These are phyloP conservation scores for Diabrotica undecimpunctata DNA, from an alignment of 1,140 invertebrate species.

Conservation along the genomic window DNA sequence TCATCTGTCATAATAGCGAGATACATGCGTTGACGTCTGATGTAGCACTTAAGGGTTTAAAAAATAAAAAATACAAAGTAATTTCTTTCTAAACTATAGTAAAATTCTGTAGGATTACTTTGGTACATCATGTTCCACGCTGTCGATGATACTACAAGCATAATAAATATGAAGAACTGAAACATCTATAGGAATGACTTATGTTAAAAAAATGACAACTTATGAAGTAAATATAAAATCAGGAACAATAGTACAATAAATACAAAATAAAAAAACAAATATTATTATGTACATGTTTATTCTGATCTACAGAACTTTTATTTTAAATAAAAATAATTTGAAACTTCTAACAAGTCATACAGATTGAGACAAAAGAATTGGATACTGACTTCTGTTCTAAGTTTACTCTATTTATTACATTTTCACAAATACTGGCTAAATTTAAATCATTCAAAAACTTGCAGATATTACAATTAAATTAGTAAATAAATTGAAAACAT, in stretches of 20 bases:
- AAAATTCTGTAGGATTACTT: conserved; percentile 7
- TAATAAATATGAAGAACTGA: conserved; percentile 25
- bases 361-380: conserved; percentile 7
- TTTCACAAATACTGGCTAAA: too few relatives aligned
- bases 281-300: conserved; percentile 40
- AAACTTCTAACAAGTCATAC: conserved; percentile 43
- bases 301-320: conserved; percentile 33
- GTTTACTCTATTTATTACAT: too few relatives aligned
- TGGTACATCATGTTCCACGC: conserved; percentile 11
- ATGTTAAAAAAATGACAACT: conserved; percentile 28
- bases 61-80: not conserved
- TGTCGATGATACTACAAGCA: conserved; percentile 22
- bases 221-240: conserved; percentile 33
- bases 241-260: conserved; percentile 46
- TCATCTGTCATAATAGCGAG: too few relatives aligned
- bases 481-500: too few relatives aligned
- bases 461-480: too few relatives aligned
- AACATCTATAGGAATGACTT: conserved; percentile 12
- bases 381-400: too few relatives aligned
- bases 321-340: conserved; percentile 43
- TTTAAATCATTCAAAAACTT: too few relatives aligned
- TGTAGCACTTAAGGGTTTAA: not conserved
- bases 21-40: too few relatives aligned
- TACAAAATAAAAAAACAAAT: conserved; percentile 38
- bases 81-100: not conserved